Conservation (phyloP, 1,140 invertebrate genomes). For the Teleopsis dalmanni region DNA sequence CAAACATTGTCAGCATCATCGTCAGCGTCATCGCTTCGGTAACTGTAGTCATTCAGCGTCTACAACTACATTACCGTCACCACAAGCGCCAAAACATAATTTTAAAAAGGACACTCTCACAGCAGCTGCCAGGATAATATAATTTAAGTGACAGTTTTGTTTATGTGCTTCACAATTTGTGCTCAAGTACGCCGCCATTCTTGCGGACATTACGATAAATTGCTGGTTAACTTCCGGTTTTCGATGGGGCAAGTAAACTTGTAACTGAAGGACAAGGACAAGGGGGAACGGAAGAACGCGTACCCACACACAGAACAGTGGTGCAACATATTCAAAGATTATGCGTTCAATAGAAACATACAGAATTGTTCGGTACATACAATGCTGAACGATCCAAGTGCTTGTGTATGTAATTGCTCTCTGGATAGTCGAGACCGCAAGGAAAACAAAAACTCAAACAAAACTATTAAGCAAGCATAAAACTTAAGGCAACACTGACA, state of each 20-base stretch:
- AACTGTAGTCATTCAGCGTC: too few relatives aligned
- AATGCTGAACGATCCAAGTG: background rate
- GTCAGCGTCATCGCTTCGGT: too few relatives aligned
- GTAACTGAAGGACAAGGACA: background rate
- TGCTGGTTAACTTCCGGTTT: slow-evolving; percentile 10
- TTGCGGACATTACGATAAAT: slow-evolving; percentile 12
- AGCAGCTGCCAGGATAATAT: slow-evolving; percentile 31
- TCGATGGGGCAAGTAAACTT: background rate
- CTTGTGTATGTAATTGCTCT: background rate
- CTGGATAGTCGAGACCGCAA: slow-evolving; percentile 13
- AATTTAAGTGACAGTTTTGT: slow-evolving; percentile 28
- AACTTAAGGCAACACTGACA: slow-evolving; percentile 8
- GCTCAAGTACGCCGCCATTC: background rate
- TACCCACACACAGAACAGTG: background rate
- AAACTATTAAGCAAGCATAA: slow-evolving; percentile 13
- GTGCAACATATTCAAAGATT: background rate
- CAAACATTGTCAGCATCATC: too few relatives aligned
- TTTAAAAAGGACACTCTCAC: too few relatives aligned
- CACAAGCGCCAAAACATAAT: too few relatives aligned
- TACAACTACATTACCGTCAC: too few relatives aligned
- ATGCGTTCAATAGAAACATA: slow-evolving; percentile 5
- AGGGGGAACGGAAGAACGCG: background rate
- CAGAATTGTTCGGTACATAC: slow-evolving; percentile 6
- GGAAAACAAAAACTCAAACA: slow-evolving; percentile 20
- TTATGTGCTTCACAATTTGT: slow-evolving; percentile 7